Evolutionary conservation across 92 coral and sea anemone genomes (phyloP), one percentile per base, ranked within the genome.

Genomic region (Chrysogorgia sp.): DNA sequence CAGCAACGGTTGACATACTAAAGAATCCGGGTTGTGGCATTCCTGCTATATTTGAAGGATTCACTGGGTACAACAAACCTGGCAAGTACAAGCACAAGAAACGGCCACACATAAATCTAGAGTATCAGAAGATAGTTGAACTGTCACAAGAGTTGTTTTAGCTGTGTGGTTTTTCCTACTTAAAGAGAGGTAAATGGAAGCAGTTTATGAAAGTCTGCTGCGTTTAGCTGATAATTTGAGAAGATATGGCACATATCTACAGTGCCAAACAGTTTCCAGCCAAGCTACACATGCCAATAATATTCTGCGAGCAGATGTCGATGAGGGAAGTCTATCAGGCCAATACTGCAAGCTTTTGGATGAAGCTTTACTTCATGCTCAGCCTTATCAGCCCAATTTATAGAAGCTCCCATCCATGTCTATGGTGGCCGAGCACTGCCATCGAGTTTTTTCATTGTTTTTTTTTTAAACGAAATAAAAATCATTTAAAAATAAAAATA

Each of bases 161-260:
- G 49, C 31, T 64, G 47, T 68, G 64, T 29, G 48, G 70, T 40
- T 78, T 75, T 52, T 29, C 62, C 45, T 78, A 65, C 75, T 35
- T 78, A 45, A 78, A 63, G 52, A 78, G 75, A 33, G 74, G 63
- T 56, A 40, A 63, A 57, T 78, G 83, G 83, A 78, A 78, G 74
- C 74, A 41, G 67, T 64, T 24, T 64, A 49, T 74, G 63, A 78
- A 41, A 52, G 63, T 60, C 22, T 78, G 67, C 75, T 78, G 45
- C 28, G 65, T 45, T 34, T 78, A 60, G 83, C 83, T 40, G 75
- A 78, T 34, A 78, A 78, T 32, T 75, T 78, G 41, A 58, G 75
- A 49, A 78, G 47, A 47, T 78, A 78, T 70, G 45, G 75, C 50
- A 58, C 29, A 58, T 78, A 78, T 63, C 76, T 78, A 33, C 75